Percentiles rank a stretch among this genome's conserved stretches.
phyloP scores from a whole-genome alignment of 2,113 vertebrate genomes.

The Periophthalmus modestus region DNA sequence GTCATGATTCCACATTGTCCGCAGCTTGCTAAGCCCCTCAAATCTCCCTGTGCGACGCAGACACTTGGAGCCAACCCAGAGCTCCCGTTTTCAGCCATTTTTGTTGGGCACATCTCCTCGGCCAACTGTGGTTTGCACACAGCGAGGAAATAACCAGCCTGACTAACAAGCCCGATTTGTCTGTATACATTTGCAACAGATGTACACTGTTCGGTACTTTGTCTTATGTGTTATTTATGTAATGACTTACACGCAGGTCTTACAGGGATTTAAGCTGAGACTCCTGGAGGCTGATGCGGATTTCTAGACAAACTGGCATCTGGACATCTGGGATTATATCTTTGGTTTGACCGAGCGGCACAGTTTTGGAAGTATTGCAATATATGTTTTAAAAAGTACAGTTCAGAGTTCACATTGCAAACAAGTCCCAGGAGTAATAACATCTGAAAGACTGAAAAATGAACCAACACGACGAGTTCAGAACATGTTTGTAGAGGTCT shows the following conservation, averaged over 20 bases:
- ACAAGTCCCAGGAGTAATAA: no score
- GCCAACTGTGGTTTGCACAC: conserved; percentile 47
- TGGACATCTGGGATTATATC: background rate
- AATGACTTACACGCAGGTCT: conserved; percentile 16
- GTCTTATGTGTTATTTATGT: conserved; percentile 30
- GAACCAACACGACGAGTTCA: no score
- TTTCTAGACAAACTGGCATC: conserved; percentile 18
- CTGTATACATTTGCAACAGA: conserved; percentile 42
- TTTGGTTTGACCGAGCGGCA: background rate
- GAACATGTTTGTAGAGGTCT: no score
- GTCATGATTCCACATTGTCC: conserved; percentile 67
- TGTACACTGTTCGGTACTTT: conserved; percentile 33
- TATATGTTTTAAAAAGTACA: no score
- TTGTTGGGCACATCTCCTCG: conserved; percentile 8
- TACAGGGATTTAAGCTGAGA: conserved; percentile 6
- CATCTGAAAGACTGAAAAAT: no score
- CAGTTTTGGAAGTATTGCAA: no score
- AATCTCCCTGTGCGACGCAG: conserved; percentile 39
- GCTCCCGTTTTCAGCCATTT: conserved; percentile 62
- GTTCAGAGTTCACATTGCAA: no score
- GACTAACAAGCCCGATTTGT: conserved; percentile 55
- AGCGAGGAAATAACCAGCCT: conserved; percentile 41
- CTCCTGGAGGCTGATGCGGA: conserved; percentile 36
- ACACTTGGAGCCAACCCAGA: conserved; percentile 59
- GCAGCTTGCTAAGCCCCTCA: conserved; percentile 62